Percentiles rank a stretch among this genome's conserved stretches.
Conservation (phyloP, 2,888 invertebrate genomes). For the Sarcophaga caerulescens region DNA sequence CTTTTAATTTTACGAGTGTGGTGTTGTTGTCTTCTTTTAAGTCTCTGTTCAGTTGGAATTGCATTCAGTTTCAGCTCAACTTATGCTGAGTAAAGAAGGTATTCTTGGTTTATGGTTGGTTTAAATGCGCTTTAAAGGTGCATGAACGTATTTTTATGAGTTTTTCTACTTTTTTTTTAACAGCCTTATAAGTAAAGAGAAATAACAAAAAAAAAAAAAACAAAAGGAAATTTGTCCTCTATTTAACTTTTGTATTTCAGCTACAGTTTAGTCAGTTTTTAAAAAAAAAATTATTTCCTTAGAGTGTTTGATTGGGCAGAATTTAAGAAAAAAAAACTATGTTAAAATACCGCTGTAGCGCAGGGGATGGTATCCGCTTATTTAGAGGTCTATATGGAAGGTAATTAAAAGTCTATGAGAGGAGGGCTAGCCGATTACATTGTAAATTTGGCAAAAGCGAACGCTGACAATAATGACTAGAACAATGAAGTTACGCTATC, state of each 20-base stretch:
- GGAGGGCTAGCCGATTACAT: too few relatives aligned
- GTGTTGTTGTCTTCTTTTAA: constrained; percentile 3
- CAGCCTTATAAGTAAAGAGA: too few relatives aligned
- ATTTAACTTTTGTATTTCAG: constrained; percentile 39
- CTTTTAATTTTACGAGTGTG: constrained; percentile 25
- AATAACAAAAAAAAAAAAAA: not conserved
- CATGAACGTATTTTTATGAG: constrained; percentile 10
- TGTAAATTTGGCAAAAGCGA: too few relatives aligned
- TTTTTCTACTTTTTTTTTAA: too few relatives aligned
- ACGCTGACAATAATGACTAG: too few relatives aligned
- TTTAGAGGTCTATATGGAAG: too few relatives aligned
- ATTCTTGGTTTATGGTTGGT: not conserved
- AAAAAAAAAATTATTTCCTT: constrained; percentile 14
- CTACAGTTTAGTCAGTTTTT: constrained; percentile 6
- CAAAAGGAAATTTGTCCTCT: constrained; percentile 37
- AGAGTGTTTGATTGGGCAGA: not conserved
- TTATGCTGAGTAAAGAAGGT: constrained; percentile 35
- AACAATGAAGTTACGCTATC: too few relatives aligned
- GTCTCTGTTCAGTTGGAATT: constrained; percentile 38
- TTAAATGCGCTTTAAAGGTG: not conserved
- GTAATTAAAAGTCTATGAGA: too few relatives aligned
- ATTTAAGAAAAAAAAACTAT: too few relatives aligned
- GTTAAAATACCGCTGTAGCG: too few relatives aligned
- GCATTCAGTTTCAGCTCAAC: constrained; percentile 41
- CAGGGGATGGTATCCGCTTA: too few relatives aligned